Percentiles rank a stretch among this genome's conserved stretches.
phyloP scores from a whole-genome alignment of 2,797 vertebrate genomes.

The Cynodonichthys magdalenae region DNA sequence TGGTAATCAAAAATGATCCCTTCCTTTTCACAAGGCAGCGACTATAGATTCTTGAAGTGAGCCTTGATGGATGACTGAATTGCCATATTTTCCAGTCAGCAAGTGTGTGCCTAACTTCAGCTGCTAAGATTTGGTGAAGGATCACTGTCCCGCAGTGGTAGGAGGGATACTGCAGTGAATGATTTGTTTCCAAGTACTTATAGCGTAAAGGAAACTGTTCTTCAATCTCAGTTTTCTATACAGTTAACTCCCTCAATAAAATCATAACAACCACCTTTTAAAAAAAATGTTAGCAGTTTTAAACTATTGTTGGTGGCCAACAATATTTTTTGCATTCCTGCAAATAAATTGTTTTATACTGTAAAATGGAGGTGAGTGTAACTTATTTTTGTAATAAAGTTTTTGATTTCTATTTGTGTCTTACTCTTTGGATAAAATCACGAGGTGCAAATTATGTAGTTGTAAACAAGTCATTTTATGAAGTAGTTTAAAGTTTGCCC shows the following conservation, averaged over 20 bases:
- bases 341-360: constrained; percentile 99
- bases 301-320: constrained; percentile 99
- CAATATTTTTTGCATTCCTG: constrained; percentile 99
- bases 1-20: constrained; percentile 65
- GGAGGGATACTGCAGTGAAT: constrained; percentile 99
- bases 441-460: too few relatives aligned
- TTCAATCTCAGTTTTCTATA: constrained; percentile 95
- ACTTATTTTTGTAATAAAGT: constrained; percentile 99
- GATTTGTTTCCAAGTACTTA: constrained; percentile 82
- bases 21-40: constrained; percentile 43
- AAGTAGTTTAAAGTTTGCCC: too few relatives aligned
- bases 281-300: constrained; percentile 93
- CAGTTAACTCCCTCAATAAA: constrained; percentile 97
- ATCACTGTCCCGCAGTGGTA: constrained; percentile 78
- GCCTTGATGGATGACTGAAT: constrained; percentile 59
- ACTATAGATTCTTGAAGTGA: constrained; percentile 47
- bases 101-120: constrained; percentile 64
- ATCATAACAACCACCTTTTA: constrained; percentile 96
- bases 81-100: constrained; percentile 68
- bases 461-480: too few relatives aligned
- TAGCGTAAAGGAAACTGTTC: constrained; percentile 84
- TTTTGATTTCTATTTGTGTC: constrained; percentile 99
- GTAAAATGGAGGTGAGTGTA: constrained; percentile 99
- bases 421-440: constrained; percentile 77
- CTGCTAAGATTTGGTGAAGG: constrained; percentile 60